Evolutionary conservation across 2,888 invertebrate genomes (phyloP), one percentile per base, ranked within the genome.

Genomic region (Neoascia interrupta): DNA sequence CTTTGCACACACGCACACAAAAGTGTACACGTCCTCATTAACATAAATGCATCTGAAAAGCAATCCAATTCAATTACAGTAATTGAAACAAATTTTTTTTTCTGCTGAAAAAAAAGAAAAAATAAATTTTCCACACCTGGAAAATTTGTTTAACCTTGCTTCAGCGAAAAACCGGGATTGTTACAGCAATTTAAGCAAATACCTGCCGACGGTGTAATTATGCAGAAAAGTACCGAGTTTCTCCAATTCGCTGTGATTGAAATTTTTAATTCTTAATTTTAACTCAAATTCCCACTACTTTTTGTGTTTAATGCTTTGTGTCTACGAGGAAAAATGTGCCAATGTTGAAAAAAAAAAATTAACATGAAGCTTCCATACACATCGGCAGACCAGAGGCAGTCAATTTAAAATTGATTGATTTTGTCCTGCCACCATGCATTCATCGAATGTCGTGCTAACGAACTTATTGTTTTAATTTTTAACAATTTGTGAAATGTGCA

Each of bases 1-100:
- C n/a, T n/a, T n/a, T n/a, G 26, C 26, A 26, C 8, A 26, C 8
- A 26, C 5, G 26, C 26, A 26, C 26, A 8, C 3, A 31, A 31
- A 8, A 31, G 31, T 39, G 53, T 31, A 45, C 56, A 56, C 45
- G 53, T 53, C 36, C 76, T 76, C 64, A 72, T 76, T 76, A 76
- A 41, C 72, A 72, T 76, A 76, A 76, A 76, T 76, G 72, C 72
- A 72, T 66, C 53, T 66, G 72, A 64, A 60, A 76, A 28, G 72
- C 64, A 58, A 76, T 76, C 64, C 72, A 76, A 76, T 72, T 76
- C 76, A 76, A 76, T 76, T 76, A 76, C 58, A 34, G 31, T 72
- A 76, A 76, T 76, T 72, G 72, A 76, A 66, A 64, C 64, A 76
- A n/a, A n/a, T n/a, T n/a, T n/a, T n/a, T n/a, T n/a, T n/a, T n/a